Conservation (phyloP, 2,113 vertebrate genomes). For the Sturnus vulgaris region DNA sequence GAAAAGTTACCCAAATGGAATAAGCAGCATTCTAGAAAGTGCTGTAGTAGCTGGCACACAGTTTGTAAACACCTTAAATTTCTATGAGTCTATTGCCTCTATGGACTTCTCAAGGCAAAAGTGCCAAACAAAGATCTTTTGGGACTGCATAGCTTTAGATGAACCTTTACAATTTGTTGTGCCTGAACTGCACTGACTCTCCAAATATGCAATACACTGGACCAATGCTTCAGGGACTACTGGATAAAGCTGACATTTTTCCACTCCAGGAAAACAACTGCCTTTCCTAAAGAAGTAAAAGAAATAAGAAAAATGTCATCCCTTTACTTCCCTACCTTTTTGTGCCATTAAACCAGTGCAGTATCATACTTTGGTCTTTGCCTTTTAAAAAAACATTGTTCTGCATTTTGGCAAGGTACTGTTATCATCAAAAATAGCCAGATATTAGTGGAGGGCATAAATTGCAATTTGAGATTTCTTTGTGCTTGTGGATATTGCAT, state of each 20-base stretch:
- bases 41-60: not conserved
- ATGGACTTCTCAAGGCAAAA: constrained; percentile 1
- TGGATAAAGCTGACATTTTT: constrained; percentile 23
- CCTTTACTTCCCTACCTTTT: not conserved
- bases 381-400: not conserved
- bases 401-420: not conserved
- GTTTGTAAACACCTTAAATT: constrained; percentile 43
- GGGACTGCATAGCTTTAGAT: not conserved
- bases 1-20: not conserved
- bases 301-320: not conserved
- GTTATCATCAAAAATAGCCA: not conserved
- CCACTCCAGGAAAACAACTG: not conserved
- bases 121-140: not conserved
- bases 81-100: constrained; percentile 28
- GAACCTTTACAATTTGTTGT: constrained; percentile 23
- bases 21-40: not conserved
- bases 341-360: not conserved
- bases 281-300: not conserved
- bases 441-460: not conserved
- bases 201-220: not conserved
- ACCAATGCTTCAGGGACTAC: constrained; percentile 5
- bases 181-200: constrained; percentile 32
- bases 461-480: not conserved
- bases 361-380: not conserved
- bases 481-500: not conserved